Evolutionary conservation across 1,140 invertebrate genomes (phyloP), one percentile per base, ranked within the genome.

Genomic region (Pseudomyrmex sp.): DNA sequence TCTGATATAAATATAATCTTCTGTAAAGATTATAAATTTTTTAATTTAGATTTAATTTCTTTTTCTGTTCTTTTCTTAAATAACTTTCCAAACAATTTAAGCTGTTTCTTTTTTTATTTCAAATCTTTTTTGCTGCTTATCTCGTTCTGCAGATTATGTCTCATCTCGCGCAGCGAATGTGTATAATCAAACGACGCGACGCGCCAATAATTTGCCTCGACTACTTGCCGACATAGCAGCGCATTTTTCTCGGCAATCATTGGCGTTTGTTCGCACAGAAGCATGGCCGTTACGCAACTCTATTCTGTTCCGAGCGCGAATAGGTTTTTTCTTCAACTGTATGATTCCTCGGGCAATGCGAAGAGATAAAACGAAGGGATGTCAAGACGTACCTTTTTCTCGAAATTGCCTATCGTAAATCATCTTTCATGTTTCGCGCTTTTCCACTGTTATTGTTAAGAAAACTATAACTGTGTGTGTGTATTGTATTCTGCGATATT

Each of bases 391-490:
- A 48, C 46, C 15, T 35, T 35, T 35, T 13, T 23, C 26, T 82
- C 50, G 20, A 56, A 83, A 83, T 83, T 83, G 62, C 48, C 15
- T 23, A 35, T 83, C 82, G 73, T 85, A 82, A 70, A 76, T 63
- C 69, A 79, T 88, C 76, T 66, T 10, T 5, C 69, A 65, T 65
- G 35, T 80, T 87, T 84, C 61, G 46, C 70, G 73, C 62, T 85
- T 77, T 72, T 65, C 59, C 35, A 50, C 69, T 84, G 82, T 35
- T 35, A 35, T 35, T 35, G 35, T 35, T 35, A 7, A 35, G 35
- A 35, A 35, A 35, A 35, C 35, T 35, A 5, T 35, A 35, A 35
- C 35, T 7, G 35, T 35, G 5, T 35, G 35, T 5, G 35, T 35
- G 35, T 35, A 7, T 35, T 35, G 35, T 35, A 35, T 35, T 35